phyloP scores from a whole-genome alignment of 2,797 vertebrate genomes.

The Chelidonichthys spinosus region DNA sequence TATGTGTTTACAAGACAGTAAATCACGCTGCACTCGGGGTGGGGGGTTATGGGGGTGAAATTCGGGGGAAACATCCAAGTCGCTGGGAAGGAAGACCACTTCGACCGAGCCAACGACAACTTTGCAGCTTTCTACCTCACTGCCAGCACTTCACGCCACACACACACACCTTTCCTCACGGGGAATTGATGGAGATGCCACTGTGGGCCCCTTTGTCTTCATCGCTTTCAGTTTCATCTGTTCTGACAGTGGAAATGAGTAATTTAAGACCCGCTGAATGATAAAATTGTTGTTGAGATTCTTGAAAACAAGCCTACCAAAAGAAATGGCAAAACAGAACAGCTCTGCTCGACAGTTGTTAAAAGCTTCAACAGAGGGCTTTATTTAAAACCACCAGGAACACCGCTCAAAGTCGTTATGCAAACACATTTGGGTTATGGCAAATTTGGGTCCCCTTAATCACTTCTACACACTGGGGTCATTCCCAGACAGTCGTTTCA shows the following conservation, averaged over 20 bases:
- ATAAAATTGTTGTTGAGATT: slow-evolving; percentile 21
- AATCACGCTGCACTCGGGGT: slow-evolving; percentile 78
- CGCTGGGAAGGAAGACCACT: slow-evolving; percentile 44
- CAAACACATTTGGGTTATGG: slow-evolving; percentile 75
- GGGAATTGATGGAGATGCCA: slow-evolving; percentile 35
- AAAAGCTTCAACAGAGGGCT: slow-evolving; percentile 59
- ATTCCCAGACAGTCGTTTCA: slow-evolving; percentile 78
- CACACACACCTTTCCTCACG: slow-evolving; percentile 26
- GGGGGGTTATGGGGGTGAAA: slow-evolving; percentile 54
- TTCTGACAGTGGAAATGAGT: slow-evolving; percentile 32
- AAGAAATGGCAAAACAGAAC: slow-evolving; percentile 36
- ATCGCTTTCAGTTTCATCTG: slow-evolving; percentile 25
- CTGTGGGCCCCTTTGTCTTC: slow-evolving; percentile 41
- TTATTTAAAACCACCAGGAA: slow-evolving; percentile 60
- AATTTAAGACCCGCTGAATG: slow-evolving; percentile 25
- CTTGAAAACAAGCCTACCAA: slow-evolving; percentile 15
- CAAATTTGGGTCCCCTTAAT: slow-evolving; percentile 72
- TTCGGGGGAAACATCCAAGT: slow-evolving; percentile 64
- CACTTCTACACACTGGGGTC: slow-evolving; percentile 78
- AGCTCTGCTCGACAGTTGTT: slow-evolving; percentile 46
- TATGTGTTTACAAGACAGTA: slow-evolving; percentile 90
- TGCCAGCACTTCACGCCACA: slow-evolving; percentile 29
- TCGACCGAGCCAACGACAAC: slow-evolving; percentile 63
- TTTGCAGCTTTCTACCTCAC: slow-evolving; percentile 60
- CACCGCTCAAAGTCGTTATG: slow-evolving; percentile 63